Percentiles rank a stretch among this genome's conserved stretches.
Evolutionary conservation across 2,113 vertebrate species (phyloP).

Genomic region (Hemibagrus wyckioides): DNA sequence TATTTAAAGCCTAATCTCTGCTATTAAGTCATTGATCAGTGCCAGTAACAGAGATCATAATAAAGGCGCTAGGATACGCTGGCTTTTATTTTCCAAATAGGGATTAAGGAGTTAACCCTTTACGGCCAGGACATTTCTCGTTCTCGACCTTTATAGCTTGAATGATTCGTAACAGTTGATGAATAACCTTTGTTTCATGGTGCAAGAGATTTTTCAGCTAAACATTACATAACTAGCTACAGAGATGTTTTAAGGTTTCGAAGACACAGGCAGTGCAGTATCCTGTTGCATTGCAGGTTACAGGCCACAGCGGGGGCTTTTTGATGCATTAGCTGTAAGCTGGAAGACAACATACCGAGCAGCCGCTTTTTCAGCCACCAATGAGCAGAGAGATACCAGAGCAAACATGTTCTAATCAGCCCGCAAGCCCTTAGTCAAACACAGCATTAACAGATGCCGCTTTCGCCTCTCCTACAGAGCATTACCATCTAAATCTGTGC

Average conservation of each 20-base stretch:
- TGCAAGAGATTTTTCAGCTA: not conserved
- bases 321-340: constrained; percentile 59
- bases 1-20: constrained; percentile 31
- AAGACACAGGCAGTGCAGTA: not conserved
- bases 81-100: constrained; percentile 30
- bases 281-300: constrained; percentile 25
- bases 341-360: constrained; percentile 53
- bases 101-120: constrained; percentile 19
- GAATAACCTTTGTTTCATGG: no score
- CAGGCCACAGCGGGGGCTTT: constrained; percentile 53
- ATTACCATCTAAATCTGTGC: constrained; percentile 36
- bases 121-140: not conserved
- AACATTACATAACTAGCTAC: not conserved
- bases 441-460: constrained; percentile 46
- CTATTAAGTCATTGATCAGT: constrained; percentile 27
- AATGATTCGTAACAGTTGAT: constrained; percentile 1
- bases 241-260: not conserved
- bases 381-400: constrained; percentile 56
- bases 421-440: constrained; percentile 57
- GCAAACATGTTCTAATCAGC: constrained; percentile 61
- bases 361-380: constrained; percentile 43
- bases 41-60: constrained; percentile 28
- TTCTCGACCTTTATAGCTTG: not conserved
- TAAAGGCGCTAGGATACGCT: constrained; percentile 16
- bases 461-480: constrained; percentile 16